Base-by-base conservation (phyloP, 92 coral and sea anemone species). In the Heliopora coerulea region DNA sequence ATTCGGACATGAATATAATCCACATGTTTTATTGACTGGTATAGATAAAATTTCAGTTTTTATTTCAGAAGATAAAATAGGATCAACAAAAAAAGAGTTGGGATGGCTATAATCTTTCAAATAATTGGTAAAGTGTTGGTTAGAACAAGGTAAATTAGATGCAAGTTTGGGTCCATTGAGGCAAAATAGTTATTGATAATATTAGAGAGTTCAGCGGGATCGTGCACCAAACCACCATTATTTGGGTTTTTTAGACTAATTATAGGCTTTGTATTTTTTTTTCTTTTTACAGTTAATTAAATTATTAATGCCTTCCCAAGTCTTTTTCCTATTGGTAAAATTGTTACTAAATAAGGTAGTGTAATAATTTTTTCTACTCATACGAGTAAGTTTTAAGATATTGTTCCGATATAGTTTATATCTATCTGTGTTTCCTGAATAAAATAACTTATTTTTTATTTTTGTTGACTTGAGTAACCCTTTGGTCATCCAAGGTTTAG, bases 221-320 rank as follows among this genome's bases (percentile, higher is more conserved):
- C 64, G 30, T 19, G 23, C 0, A 24, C 9, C 31, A 15, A 61
- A 37, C 42, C 42, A 4, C 42, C 42, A 11, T 37, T 37, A 37
- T 37, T 37, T 37, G 42, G 11, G 4, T 11, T 37, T 37, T 37
- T 37, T 37, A n/a, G n/a, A n/a, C n/a, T n/a, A n/a, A n/a, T n/a
- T n/a, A n/a, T n/a, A n/a, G n/a, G n/a, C n/a, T n/a, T n/a, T n/a
- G n/a, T n/a, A n/a, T n/a, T n/a, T n/a, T n/a, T n/a, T n/a, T n/a
- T n/a, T n/a, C n/a, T n/a, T n/a, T n/a, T n/a, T n/a, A n/a, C n/a
- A n/a, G n/a, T n/a, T n/a, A n/a, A n/a, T n/a, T n/a, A 80, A 29
- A 20, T 49, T 34, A 63, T 81, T 80, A 17, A 85, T 85, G 30
- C 89, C 89, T 67, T 60, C 75, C 89, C 85, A 81, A 27, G 79